A percentile compares a stretch with the other conserved stretches of the same genome.
Conservation (phyloP, 2,888 invertebrate genomes). For the Vanessa cardui region DNA sequence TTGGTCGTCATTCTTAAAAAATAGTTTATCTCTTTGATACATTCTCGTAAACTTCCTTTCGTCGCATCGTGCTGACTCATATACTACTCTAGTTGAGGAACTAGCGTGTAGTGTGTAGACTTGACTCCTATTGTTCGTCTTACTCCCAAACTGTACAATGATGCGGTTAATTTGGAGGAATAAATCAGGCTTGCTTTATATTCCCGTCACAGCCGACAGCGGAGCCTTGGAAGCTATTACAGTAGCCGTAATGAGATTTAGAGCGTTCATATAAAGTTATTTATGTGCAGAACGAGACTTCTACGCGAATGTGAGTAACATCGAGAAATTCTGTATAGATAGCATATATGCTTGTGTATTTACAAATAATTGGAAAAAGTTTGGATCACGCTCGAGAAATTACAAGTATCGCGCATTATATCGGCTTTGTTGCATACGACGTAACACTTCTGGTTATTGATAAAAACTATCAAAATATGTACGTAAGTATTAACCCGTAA, state of each 20-base stretch:
- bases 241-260: slow-evolving; percentile 78
- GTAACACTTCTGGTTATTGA: no score
- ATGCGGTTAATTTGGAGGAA: slow-evolving; percentile 68
- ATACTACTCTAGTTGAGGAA: not conserved
- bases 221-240: slow-evolving; percentile 77
- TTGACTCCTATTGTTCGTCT: slow-evolving; percentile 22
- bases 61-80: not conserved
- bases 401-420: no score
- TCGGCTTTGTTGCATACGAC: no score
- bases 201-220: slow-evolving; percentile 74
- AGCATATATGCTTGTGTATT: not conserved
- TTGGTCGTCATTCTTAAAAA: not conserved
- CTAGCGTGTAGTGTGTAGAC: slow-evolving; percentile 35
- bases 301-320: slow-evolving; percentile 40
- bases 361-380: not conserved
- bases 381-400: not conserved
- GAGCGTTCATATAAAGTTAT: slow-evolving; percentile 79
- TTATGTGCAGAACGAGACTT: slow-evolving; percentile 68
- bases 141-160: slow-evolving; percentile 51
- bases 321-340: slow-evolving; percentile 13
- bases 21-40: not conserved
- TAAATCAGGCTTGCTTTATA: slow-evolving; percentile 76
- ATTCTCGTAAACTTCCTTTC: not conserved
- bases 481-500: no score
- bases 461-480: no score